Evolutionary conservation across 2,797 vertebrate genomes (phyloP).

Genomic region (Coregonus ussuriensis): DNA sequence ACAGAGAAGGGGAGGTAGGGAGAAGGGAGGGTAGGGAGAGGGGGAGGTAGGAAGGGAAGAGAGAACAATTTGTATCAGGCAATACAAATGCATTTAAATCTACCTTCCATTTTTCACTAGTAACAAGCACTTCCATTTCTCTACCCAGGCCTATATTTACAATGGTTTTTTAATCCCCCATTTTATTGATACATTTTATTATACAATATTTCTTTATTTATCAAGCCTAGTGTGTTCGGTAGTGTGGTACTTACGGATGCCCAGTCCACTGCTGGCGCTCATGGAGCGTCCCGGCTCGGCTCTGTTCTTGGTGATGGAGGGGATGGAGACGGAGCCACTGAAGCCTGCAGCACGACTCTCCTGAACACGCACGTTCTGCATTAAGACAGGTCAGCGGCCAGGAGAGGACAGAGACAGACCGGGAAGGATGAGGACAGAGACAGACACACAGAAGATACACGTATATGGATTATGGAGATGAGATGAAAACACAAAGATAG

Average conservation of each 20-base stretch:
- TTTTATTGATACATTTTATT: no score
- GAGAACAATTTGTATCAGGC: neutral
- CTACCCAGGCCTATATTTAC: neutral
- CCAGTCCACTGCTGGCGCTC: constrained; percentile 96
- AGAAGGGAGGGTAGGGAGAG: no score
- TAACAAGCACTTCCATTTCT: neutral
- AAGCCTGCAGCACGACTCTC: constrained; percentile 89
- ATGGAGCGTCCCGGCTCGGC: constrained; percentile 94
- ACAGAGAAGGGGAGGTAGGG: neutral
- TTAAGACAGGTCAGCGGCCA: constrained; percentile 45
- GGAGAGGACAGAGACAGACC: constrained; percentile 41
- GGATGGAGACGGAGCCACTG: constrained; percentile 96
- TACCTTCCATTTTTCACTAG: neutral
- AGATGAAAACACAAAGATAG: neutral
- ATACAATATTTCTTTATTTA: neutral
- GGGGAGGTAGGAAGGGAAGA: neutral
- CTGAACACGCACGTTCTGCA: constrained; percentile 91
- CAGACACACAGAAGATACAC: constrained; percentile 26
- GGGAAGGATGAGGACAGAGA: constrained; percentile 45
- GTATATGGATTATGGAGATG: neutral
- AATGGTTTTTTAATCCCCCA: no score
- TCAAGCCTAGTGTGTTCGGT: neutral
- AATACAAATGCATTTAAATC: neutral
- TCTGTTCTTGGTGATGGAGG: constrained; percentile 93
- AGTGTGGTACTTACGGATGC: constrained; percentile 85